phyloP scores from a whole-genome alignment of 2,113 vertebrate species.

The Chiloscyllium plagiosum region DNA sequence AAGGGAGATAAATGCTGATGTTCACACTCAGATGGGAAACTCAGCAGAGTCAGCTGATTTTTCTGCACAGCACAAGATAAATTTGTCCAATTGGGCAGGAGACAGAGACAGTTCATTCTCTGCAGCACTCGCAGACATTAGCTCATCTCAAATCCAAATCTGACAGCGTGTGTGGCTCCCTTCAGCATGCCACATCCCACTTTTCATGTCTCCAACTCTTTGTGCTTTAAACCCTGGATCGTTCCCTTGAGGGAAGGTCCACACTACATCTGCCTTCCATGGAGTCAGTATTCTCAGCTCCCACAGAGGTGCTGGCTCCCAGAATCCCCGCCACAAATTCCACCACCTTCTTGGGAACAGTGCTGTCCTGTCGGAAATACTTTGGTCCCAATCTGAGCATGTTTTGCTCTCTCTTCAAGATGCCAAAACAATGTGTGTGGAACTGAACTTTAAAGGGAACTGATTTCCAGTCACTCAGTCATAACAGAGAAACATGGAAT shows the following conservation, averaged over 20 bases:
- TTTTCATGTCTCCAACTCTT: neutral
- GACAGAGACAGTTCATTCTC: neutral
- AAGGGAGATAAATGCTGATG: neutral
- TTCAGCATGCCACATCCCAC: neutral
- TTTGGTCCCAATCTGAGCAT: accelerated
- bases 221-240: neutral
- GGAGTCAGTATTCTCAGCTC: neutral
- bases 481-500: no score
- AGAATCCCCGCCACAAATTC: neutral
- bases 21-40: neutral
- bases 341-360: neutral
- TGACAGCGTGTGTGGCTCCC: neutral
- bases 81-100: neutral
- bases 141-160: neutral
- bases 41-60: neutral
- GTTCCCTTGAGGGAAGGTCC: no score
- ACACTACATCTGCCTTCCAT: neutral
- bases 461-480: no score
- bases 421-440: neutral
- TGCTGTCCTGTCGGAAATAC: no score
- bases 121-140: neutral
- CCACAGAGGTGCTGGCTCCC: neutral
- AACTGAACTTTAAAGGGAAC: no score
- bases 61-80: neutral
- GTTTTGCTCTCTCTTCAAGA: neutral